Base-by-base conservation (phyloP, 2,113 vertebrate species). In the Chaenocephalus aceratus region DNA sequence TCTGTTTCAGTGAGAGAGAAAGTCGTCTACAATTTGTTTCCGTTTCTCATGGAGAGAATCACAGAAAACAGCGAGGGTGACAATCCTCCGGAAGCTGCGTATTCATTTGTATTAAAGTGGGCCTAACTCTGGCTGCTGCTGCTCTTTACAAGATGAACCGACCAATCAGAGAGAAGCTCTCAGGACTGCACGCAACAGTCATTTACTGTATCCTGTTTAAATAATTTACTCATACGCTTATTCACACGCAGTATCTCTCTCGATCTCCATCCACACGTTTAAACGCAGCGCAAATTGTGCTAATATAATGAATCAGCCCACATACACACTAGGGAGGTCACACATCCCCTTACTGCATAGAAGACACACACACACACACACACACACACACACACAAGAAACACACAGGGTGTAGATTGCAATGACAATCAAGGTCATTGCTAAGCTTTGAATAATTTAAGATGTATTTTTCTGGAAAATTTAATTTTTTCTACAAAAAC, bases 201-300 rank as follows among this genome's bases (percentile, higher is more conserved):
- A 88, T 93, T 92, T 92, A 89, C 89, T 87, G 89, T 91, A 89
- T 91, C 82, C 84, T 76, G 70, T 88, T 82, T 95, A 90, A 94
- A 95, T 94, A 90, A 95, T 95, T 94, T 75, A 95, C 88, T 51
- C 15, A 16, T 48, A 72, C 14, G 64, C 82, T 83, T 57, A 82
- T 73, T 83, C 62, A 83, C 75, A 83, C 72, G 84, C 54, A 63
- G 6, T 67, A 36, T 46, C 46, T 60, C 41, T 49, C 53, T 54
- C 16, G 63, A 15, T 58, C 53, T 34, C 14, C 70, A 34, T 48
- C 52, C 60, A 66, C 60, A 59, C 30, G 51, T 11, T 72, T 75
- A 8, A 61, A 80, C 34, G 72, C 61, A 48, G 7, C 71, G 64
- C 71, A 88, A 67, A 85, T 82, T 82, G 73, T 73, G 76, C 72